A percentile compares a stretch with the other conserved stretches of the same genome.
These are phyloP conservation scores for Stichopus chloronotus DNA, from an alignment of 35 echinoderm and acorn worm genomes.

Conservation along the genomic window DNA sequence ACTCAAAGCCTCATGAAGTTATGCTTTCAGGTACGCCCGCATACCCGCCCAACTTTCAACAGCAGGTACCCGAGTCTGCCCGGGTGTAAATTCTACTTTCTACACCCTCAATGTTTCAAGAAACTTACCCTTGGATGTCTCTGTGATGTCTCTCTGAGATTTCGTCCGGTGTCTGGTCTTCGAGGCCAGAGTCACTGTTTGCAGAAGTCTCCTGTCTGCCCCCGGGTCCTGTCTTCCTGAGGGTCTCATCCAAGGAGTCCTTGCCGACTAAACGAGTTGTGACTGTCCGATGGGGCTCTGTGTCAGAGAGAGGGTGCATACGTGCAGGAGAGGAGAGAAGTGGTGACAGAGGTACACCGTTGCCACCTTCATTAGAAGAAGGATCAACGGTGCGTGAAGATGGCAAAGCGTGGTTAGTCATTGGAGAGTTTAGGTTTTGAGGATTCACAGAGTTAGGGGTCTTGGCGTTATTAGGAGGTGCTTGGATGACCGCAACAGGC, in stretches of 20 bases:
- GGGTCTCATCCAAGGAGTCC: background rate
- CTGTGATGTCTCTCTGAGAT: background rate
- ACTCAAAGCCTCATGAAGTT: too few relatives aligned
- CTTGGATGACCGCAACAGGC: too few relatives aligned
- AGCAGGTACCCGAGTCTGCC: too few relatives aligned
- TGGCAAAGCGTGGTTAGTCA: too few relatives aligned
- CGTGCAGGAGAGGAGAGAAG: constrained; percentile 34
- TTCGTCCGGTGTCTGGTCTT: constrained; percentile 69
- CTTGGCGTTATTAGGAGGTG: too few relatives aligned
- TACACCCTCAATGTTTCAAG: too few relatives aligned
- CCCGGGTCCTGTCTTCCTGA: constrained; percentile 60
- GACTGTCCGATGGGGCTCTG: constrained; percentile 51
- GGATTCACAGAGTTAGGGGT: too few relatives aligned
- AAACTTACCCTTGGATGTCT: background rate
- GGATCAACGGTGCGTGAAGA: too few relatives aligned
- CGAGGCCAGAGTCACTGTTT: constrained; percentile 91
- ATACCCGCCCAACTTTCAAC: too few relatives aligned
- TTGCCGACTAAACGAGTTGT: constrained; percentile 6
- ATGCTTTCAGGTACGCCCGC: too few relatives aligned
- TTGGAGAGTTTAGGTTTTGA: too few relatives aligned
- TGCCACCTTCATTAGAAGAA: background rate
- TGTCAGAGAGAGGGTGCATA: constrained; percentile 52
- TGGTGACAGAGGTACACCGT: background rate
- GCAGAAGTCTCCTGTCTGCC: constrained; percentile 81
- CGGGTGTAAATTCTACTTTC: too few relatives aligned